phyloP scores from a whole-genome alignment of 2,888 invertebrate genomes.

The Lycia hirtaria region DNA sequence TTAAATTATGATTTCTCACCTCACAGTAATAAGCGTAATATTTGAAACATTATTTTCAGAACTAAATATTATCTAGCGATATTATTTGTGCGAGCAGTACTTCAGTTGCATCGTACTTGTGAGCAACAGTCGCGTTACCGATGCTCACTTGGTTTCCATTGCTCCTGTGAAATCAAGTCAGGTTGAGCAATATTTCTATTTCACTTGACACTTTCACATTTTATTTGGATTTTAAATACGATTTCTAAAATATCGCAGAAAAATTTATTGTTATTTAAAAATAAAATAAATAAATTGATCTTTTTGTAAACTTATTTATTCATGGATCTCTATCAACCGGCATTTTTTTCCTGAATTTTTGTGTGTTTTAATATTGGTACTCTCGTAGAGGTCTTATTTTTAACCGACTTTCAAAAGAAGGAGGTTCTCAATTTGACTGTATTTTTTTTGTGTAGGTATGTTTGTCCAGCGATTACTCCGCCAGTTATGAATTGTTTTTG shows the following conservation, averaged over 20 bases:
- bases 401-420: no score
- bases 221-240: neutral
- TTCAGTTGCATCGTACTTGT: neutral
- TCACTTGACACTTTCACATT: constrained; percentile 4
- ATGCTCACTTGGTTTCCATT: constrained; percentile 12
- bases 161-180: constrained; percentile 24
- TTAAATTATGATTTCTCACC: no score
- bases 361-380: no score
- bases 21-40: no score
- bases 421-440: no score
- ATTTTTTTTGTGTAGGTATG: no score
- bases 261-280: neutral
- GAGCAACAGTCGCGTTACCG: constrained; percentile 1
- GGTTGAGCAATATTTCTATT: constrained; percentile 11
- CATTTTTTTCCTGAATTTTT: no score
- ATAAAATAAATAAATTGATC: neutral
- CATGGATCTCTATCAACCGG: no score
- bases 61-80: neutral
- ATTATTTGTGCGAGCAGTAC: neutral
- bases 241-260: neutral
- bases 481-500: no score
- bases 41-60: neutral
- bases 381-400: no score
- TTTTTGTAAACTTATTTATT: no score
- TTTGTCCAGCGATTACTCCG: no score